These are phyloP conservation scores for Amitus sp. DNA, from an alignment of 2,888 invertebrate species.

Conservation along the genomic window DNA sequence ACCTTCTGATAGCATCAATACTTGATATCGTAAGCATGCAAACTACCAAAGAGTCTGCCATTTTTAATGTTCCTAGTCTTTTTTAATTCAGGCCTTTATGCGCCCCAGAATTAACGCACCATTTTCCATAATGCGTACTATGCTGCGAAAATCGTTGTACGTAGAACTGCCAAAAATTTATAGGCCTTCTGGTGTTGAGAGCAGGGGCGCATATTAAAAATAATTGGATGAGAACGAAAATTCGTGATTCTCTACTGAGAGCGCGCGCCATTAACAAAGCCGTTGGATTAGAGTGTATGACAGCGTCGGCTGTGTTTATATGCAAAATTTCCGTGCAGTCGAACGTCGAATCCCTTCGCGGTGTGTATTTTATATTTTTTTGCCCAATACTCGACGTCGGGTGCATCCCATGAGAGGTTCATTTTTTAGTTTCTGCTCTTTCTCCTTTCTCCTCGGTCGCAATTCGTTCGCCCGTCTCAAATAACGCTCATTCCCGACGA, in stretches of 20 bases:
- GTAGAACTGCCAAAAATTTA: no score
- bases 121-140: slow-evolving; percentile 17
- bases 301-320: slow-evolving; percentile 18
- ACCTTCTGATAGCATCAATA: slow-evolving; percentile 26
- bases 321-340: slow-evolving; percentile 20
- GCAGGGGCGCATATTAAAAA: background rate
- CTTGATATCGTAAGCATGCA: slow-evolving; percentile 26
- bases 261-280: no score
- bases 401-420: slow-evolving; percentile 33
- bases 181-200: slow-evolving; percentile 11
- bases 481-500: slow-evolving; percentile 42
- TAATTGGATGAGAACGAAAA: background rate
- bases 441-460: slow-evolving; percentile 28
- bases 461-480: slow-evolving; percentile 39
- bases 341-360: slow-evolving; percentile 24
- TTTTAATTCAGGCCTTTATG: background rate
- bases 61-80: no score
- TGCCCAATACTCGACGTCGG: slow-evolving; percentile 29
- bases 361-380: slow-evolving; percentile 24
- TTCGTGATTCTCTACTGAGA: slow-evolving; percentile 8
- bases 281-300: slow-evolving; percentile 29
- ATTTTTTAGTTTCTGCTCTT: slow-evolving; percentile 36
- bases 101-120: slow-evolving; percentile 19
- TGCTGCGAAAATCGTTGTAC: background rate
- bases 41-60: slow-evolving; percentile 18